Base-by-base conservation (phyloP, 2,797 vertebrate species). In the Eulemur mongoz region DNA sequence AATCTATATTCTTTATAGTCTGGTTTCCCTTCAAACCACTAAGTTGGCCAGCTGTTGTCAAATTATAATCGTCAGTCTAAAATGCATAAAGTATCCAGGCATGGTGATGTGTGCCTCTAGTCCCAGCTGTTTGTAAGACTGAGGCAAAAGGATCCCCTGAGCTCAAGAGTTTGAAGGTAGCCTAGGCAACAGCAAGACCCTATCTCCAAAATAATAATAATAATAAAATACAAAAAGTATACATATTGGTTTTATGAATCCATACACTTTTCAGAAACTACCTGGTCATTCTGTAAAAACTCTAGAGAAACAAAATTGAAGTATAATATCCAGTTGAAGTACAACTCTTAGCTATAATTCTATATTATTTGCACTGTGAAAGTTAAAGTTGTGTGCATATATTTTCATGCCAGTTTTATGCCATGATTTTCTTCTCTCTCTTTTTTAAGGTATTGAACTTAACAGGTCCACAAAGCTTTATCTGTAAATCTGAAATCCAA, bases 401-500 rank as follows among this genome's bases (percentile, higher is more conserved):
- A 52, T 87, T 79, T 91, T 25, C 32, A 17, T n/a, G 30, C 18
- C 10, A 57, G 23, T 57, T 84, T 88, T 73, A 63, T 80, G 13
- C 10, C 43, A 89, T 7, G 9, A 7, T 30, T 92, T 45, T 78
- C 15, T 96, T 35, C 4, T 67, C 23, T 91, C 50, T 35, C 17
- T 5, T 65, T 63, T 63, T 63, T 30, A 32, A 70, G 57, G 35
- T 38, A 69, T 9, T 95, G 59, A 89, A 92, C 90, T 96, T 25
- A 50, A n/a, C 2, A 91, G 25, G 4, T n/a, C 8, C 12, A n/a
- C 80, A 92, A 75, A 91, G 14, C 7, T 10, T 88, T 65, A 35
- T 43, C 27, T 69, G 67, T 17, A 90, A 70, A 91, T 90, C 30
- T 90, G 38, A 93, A 90, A 75, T 89, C 17, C 73, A 52, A 89